Base-by-base conservation (phyloP, 2,113 vertebrate genomes). In the Ornithorhynchus anatinus region DNA sequence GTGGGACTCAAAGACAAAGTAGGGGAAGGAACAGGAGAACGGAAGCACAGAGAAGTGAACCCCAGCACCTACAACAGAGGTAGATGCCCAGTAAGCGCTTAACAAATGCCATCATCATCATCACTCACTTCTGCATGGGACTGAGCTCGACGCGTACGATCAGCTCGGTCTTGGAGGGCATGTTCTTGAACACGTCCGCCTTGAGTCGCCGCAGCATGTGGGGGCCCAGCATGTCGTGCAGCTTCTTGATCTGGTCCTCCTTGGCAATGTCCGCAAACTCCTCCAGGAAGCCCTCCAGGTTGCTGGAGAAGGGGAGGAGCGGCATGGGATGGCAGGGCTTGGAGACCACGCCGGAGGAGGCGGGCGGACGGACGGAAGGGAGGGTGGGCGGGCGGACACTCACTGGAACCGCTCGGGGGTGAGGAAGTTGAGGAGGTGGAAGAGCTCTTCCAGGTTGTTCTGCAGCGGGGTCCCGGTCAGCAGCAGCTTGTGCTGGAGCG, bases 191-290 rank as follows among this genome's bases (percentile, higher is more conserved):
- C 48, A 99, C 97, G 39, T 99, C 97, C 3, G 97, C 97, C 89
- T 99, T 99, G 77, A 99, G 94, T 69, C 97, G 94, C 80, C 97
- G 91, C 78, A 99, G 90, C 97, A 99, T 99, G 87, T 98, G 97
- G 5, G 97, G 97, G 37, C 97, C 97, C 87, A 99, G 81, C 96
- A 99, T 97, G 89, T 99, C 97, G 2, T 99, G 97, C 15, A 99
- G 94, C 77, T 99, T 98, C 92, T 99, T 99, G 86, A 99, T 98
- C 93, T 99, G 97, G 90, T 98, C 97, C 74, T 99, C 97, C 89
- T 99, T 99, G 73, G 97, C 97, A 52, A 99, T 99, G 81, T 99
- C 97, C 0, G 97, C 97, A 94, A 99, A 99, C 85, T 99, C 97
- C 83, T 99, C 97, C 79, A 99, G 84, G 86, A 99, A 99, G 38